phyloP scores from a whole-genome alignment of 2,797 vertebrate species.

The Syngnathus acus region DNA sequence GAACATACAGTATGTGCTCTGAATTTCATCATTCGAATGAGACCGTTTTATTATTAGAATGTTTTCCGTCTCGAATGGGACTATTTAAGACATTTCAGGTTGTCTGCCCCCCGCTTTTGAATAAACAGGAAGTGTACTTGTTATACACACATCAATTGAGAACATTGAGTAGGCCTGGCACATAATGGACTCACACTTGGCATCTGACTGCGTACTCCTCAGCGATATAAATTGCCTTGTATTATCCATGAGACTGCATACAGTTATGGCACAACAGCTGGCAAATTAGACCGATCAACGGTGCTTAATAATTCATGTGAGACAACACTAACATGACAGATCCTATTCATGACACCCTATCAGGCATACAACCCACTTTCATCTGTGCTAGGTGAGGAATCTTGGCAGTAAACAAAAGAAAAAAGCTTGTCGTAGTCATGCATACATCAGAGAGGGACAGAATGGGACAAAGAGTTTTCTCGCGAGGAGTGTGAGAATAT shows the following conservation, averaged over 20 bases:
- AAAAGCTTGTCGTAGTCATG: constrained; percentile 37
- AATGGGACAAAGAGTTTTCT: constrained; percentile 47
- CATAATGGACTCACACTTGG: constrained; percentile 50
- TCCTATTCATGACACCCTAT: constrained; percentile 66
- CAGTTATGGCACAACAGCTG: constrained; percentile 70
- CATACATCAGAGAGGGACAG: constrained; percentile 16
- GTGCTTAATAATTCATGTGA: constrained; percentile 71
- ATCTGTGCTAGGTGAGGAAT: constrained; percentile 62
- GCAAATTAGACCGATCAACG: constrained; percentile 70
- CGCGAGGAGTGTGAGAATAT: constrained; percentile 52
- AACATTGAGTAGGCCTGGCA: constrained; percentile 37
- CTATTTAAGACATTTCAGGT: background rate
- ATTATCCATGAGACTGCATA: constrained; percentile 61
- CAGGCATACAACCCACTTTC: constrained; percentile 57
- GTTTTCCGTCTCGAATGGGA: background rate
- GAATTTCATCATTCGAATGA: background rate
- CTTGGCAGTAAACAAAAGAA: constrained; percentile 54
- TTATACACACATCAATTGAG: constrained; percentile 44
- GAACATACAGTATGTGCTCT: background rate
- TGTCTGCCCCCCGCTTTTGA: constrained; percentile 18
- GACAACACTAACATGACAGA: constrained; percentile 69
- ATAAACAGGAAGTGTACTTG: constrained; percentile 61
- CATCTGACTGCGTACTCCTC: constrained; percentile 47
- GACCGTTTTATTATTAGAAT: background rate
- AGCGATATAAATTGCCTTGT: constrained; percentile 60